These are phyloP conservation scores for Rhineura floridana DNA, from an alignment of 2,113 vertebrate genomes.

Conservation along the genomic window DNA sequence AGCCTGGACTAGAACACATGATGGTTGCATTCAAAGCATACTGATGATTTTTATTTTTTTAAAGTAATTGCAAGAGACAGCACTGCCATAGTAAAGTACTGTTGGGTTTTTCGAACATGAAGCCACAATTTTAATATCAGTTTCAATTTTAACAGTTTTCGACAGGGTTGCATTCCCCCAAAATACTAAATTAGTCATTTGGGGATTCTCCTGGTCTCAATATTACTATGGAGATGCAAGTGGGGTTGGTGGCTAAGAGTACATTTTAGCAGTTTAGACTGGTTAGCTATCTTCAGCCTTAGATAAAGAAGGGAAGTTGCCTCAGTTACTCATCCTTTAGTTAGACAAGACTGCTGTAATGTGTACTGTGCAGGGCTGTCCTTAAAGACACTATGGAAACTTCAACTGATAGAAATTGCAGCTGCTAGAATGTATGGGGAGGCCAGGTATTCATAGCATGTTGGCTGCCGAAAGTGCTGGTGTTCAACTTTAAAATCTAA, in stretches of 20 bases:
- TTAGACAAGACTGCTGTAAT: neutral
- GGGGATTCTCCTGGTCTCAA: neutral
- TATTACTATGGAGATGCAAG: neutral
- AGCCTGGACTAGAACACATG: constrained; percentile 37
- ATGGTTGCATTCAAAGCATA: neutral
- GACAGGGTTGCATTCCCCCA: too few relatives aligned
- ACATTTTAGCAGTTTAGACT: neutral
- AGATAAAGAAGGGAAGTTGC: neutral
- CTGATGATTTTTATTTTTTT: neutral
- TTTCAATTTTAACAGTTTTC: too few relatives aligned
- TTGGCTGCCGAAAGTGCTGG: neutral
- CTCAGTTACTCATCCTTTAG: neutral
- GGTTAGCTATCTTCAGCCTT: neutral
- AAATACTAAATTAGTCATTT: too few relatives aligned
- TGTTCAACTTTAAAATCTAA: neutral
- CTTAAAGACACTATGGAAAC: too few relatives aligned
- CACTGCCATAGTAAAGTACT: neutral
- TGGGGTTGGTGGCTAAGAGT: neutral
- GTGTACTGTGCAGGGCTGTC: neutral
- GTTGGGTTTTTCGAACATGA: too few relatives aligned
- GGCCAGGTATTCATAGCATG: neutral
- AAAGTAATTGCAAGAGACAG: neutral
- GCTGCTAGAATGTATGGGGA: neutral
- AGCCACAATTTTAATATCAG: too few relatives aligned
- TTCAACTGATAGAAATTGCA: neutral